Evolutionary conservation across 1,140 invertebrate species (phyloP).

Genomic region (Cotesia chilonis): DNA sequence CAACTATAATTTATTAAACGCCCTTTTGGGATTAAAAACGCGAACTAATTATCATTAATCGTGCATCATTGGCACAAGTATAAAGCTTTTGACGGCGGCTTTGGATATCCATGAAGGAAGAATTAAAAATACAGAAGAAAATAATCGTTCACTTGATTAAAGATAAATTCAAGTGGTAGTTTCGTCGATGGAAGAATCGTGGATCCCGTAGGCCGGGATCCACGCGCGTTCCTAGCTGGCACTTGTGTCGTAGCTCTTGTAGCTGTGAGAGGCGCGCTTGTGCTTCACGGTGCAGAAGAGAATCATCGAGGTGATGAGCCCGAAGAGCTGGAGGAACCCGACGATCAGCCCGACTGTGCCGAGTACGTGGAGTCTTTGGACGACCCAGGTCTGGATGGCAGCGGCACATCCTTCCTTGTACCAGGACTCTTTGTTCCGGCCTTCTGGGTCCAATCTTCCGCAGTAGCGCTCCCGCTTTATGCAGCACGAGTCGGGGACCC

Average conservation of each 20-base stretch:
- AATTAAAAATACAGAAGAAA: not conserved
- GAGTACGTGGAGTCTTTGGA: slow-evolving; percentile 74
- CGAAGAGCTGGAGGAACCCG: slow-evolving; percentile 77
- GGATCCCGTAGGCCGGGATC: slow-evolving; percentile 44
- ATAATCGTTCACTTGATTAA: not conserved
- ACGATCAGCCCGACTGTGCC: slow-evolving; percentile 76
- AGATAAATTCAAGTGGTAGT: slow-evolving; percentile 34
- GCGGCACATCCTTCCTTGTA: slow-evolving; percentile 75
- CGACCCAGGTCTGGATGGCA: slow-evolving; percentile 75
- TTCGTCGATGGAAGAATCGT: slow-evolving; percentile 40
- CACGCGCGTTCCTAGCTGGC: slow-evolving; percentile 61
- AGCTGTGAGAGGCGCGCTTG: slow-evolving; percentile 74
- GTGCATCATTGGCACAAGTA: no score
- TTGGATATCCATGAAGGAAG: not conserved
- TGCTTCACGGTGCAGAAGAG: slow-evolving; percentile 79
- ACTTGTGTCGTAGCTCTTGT: slow-evolving; percentile 73
- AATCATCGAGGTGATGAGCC: slow-evolving; percentile 79
- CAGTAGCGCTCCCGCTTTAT: slow-evolving; percentile 65
- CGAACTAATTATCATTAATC: not conserved
- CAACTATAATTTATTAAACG: no score
- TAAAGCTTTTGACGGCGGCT: no score
- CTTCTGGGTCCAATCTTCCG: slow-evolving; percentile 56
- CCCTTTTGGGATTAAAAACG: no score
- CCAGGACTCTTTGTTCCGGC: slow-evolving; percentile 70
- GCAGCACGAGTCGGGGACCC: slow-evolving; percentile 85